These are phyloP conservation scores for Apodemus agrarius DNA, from an alignment of 2,797 vertebrate species.

Conservation along the genomic window DNA sequence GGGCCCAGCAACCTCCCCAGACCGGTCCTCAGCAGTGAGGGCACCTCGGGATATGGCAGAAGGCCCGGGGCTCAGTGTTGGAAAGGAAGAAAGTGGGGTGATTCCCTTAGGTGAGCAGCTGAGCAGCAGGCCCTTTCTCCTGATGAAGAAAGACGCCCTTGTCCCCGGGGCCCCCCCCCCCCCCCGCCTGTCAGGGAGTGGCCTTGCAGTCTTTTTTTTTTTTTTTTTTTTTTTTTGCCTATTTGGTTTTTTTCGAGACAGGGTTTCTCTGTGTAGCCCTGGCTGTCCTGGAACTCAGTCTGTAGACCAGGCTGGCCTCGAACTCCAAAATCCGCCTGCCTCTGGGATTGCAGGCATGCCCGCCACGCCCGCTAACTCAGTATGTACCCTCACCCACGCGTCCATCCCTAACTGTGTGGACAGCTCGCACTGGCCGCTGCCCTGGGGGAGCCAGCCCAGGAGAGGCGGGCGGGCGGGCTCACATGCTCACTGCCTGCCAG, in stretches of 20 bases:
- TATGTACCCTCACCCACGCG: too few species aligned
- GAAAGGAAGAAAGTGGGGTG: conserved; percentile 40
- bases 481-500: neutral
- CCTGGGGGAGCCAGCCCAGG: neutral
- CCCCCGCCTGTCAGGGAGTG: too few species aligned
- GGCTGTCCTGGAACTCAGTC: too few species aligned
- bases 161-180: neutral
- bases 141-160: neutral
- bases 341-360: too few species aligned
- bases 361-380: too few species aligned
- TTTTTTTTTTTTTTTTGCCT: too few species aligned
- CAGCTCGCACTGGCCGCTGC: neutral
- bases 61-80: neutral
- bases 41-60: neutral
- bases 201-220: neutral
- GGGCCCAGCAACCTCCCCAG: conserved; percentile 61
- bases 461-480: neutral
- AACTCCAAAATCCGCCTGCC: too few species aligned
- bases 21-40: neutral
- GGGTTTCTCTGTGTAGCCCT: too few species aligned
- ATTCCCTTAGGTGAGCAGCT: conserved; percentile 65
- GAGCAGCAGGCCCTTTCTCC: neutral
- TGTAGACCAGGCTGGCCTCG: too few species aligned
- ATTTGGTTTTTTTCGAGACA: too few species aligned
- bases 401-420: too few species aligned